These are phyloP conservation scores for Copidosoma aretas DNA, from an alignment of 2,888 invertebrate species.

Conservation along the genomic window DNA sequence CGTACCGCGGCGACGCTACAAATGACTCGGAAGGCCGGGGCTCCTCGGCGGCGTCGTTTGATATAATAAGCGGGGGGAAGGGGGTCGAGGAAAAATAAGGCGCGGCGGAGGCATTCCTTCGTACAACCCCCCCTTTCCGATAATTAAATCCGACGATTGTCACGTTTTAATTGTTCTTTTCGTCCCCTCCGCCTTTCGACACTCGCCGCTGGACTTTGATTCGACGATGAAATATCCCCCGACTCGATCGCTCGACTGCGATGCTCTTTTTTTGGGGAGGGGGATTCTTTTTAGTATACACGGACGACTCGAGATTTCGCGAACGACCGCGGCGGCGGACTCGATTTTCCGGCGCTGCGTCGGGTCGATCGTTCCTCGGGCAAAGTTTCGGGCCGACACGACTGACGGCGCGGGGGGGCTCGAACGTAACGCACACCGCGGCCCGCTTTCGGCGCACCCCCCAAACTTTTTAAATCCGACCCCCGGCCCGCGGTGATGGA, in stretches of 20 bases:
- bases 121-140: no score
- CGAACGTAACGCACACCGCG: slow-evolving; percentile 23
- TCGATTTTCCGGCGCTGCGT: slow-evolving; percentile 59
- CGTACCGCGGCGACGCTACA: slow-evolving; percentile 47
- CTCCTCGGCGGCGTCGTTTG: not conserved
- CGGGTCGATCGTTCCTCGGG: slow-evolving; percentile 58
- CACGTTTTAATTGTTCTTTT: slow-evolving; percentile 61
- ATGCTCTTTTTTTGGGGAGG: slow-evolving; percentile 24
- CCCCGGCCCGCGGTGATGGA: no score
- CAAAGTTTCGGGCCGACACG: slow-evolving; percentile 52
- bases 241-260: not conserved
- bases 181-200: slow-evolving; percentile 5
- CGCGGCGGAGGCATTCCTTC: slow-evolving; percentile 40
- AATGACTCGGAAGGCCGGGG: slow-evolving; percentile 53
- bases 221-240: slow-evolving; percentile 37
- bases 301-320: no score
- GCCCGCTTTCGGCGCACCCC: slow-evolving; percentile 16
- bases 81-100: no score
- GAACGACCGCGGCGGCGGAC: slow-evolving; percentile 35
- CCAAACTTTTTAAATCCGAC: slow-evolving; percentile 62
- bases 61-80: not conserved
- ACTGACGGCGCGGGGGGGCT: slow-evolving; percentile 49
- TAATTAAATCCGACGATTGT: slow-evolving; percentile 62
- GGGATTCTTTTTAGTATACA: no score
- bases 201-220: slow-evolving; percentile 39